Base-by-base conservation (phyloP, 2,113 vertebrate genomes). In the Andinoacara biseriatus region DNA sequence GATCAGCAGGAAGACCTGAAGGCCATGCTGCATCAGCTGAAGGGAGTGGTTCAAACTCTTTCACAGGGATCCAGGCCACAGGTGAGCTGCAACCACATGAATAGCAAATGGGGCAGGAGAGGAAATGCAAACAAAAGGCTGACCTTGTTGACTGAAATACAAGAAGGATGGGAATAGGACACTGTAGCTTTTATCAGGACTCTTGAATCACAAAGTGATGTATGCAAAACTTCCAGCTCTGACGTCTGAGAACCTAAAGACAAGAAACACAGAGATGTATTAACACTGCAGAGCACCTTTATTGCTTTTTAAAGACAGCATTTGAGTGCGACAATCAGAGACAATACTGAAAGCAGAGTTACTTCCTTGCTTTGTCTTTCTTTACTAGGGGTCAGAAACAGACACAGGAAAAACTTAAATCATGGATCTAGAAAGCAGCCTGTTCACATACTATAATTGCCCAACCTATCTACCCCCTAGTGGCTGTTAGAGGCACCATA, bases 41-140 rank as follows among this genome's bases (percentile, higher is more conserved):
- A 94, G 80, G 86, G 86, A 20, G 82, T 87, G 74, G 94, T 94
- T 43, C 89, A 92, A 81, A 89, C 63, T 49, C 80, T 95, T 78
- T 87, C 88, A 5, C 87, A 86, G 52, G 9, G 67, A 22, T 82
- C 90, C 59, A 79, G 78, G 56, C 33, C 90, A 61, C 90, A 95
- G 94, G 95, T 96, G 80, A 91, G 90, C 10, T 3, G 22, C 1
- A 18, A 13, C 18, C 33, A 26, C 10, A 14, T 7, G 4, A 58
- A 61, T 52, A 49, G 5, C 26, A 58, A 31, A 43, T 31, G 24
- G 17, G 15, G 6, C 20, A 77, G 33, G 26, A 57, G 24, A 80
- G 83, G 80, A 83, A 62, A 85, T 33, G 49, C 14, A 2, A 63
- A 81, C 38, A 83, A 92, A 84, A 57, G 79, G 31, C 49, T 65